These are phyloP conservation scores for Loris lydekkerianus DNA, from an alignment of 2,797 vertebrate species.

Conservation along the genomic window DNA sequence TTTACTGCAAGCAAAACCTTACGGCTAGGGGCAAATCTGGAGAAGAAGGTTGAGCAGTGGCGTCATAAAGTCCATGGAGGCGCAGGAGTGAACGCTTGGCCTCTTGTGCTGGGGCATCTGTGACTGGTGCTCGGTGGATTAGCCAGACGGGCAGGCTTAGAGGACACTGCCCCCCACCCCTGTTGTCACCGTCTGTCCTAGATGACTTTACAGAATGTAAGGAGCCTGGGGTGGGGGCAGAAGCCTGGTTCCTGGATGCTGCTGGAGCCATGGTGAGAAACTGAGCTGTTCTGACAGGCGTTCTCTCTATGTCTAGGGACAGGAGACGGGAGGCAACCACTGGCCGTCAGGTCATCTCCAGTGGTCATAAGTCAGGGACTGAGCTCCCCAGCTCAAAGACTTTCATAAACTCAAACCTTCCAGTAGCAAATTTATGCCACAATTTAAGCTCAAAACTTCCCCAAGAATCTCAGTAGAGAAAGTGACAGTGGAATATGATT, in stretches of 20 bases:
- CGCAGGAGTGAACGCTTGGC: not conserved
- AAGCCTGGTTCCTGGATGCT: not conserved
- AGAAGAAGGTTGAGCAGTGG: not conserved
- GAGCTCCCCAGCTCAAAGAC: not conserved
- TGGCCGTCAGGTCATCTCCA: not conserved
- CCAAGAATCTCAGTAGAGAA: not conserved
- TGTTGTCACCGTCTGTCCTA: not conserved
- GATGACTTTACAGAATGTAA: not conserved
- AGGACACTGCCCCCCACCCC: not conserved
- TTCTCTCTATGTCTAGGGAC: not conserved
- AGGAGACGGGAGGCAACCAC: not conserved
- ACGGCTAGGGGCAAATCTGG: not conserved
- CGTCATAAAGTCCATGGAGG: not conserved
- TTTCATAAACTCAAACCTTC: not conserved
- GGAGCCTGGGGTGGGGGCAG: not conserved
- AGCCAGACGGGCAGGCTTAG: not conserved
- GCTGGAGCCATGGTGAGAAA: not conserved
- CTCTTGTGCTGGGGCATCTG: not conserved
- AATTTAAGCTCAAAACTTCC: slow-evolving; percentile 18
- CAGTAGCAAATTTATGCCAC: not conserved
- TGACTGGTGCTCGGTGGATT: not conserved
- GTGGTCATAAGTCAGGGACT: not conserved
- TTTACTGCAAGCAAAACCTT: not conserved
- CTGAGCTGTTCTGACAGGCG: not conserved
- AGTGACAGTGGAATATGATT: slow-evolving; percentile 29